These are phyloP conservation scores for Marisa cornuarietis DNA, from an alignment of 1,140 invertebrate species.

Conservation along the genomic window DNA sequence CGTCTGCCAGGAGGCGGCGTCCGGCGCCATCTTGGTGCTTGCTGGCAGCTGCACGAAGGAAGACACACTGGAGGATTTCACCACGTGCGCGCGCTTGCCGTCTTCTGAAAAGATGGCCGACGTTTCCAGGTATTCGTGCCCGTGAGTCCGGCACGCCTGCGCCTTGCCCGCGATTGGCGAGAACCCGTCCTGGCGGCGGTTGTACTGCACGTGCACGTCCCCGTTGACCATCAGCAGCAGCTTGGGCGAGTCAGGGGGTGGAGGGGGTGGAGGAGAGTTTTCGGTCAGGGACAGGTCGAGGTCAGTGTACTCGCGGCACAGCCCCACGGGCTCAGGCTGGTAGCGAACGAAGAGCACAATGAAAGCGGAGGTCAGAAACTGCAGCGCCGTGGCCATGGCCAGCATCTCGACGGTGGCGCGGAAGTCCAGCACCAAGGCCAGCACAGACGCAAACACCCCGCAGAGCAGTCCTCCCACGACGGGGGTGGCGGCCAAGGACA, in stretches of 20 bases:
- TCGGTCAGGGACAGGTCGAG: slow-evolving; percentile 31
- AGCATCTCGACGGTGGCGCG: slow-evolving; percentile 86
- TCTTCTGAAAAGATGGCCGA: neutral
- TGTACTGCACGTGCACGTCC: slow-evolving; percentile 30
- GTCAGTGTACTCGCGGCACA: slow-evolving; percentile 56
- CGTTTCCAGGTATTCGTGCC: slow-evolving; percentile 6
- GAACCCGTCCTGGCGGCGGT: neutral
- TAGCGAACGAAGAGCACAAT: slow-evolving; percentile 80
- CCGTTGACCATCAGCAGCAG: slow-evolving; percentile 35
- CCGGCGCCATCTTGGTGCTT: slow-evolving; percentile 37
- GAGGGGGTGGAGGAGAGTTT: neutral
- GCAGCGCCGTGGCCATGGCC: slow-evolving; percentile 88
- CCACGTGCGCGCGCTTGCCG: neutral
- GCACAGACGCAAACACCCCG: slow-evolving; percentile 74
- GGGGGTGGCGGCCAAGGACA: slow-evolving; percentile 68
- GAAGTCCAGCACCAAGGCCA: slow-evolving; percentile 85
- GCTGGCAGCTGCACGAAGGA: slow-evolving; percentile 45
- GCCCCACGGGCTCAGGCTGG: slow-evolving; percentile 42
- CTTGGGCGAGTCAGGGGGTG: slow-evolving; percentile 14
- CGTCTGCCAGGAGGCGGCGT: slow-evolving; percentile 41
- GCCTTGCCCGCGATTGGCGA: neutral
- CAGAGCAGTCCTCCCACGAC: slow-evolving; percentile 80
- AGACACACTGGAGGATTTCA: slow-evolving; percentile 22
- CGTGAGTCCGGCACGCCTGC: neutral
- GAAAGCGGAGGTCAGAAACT: slow-evolving; percentile 87